Evolutionary conservation across 1,140 invertebrate genomes (phyloP).

Genomic region (Zaprionus ghesquierei): DNA sequence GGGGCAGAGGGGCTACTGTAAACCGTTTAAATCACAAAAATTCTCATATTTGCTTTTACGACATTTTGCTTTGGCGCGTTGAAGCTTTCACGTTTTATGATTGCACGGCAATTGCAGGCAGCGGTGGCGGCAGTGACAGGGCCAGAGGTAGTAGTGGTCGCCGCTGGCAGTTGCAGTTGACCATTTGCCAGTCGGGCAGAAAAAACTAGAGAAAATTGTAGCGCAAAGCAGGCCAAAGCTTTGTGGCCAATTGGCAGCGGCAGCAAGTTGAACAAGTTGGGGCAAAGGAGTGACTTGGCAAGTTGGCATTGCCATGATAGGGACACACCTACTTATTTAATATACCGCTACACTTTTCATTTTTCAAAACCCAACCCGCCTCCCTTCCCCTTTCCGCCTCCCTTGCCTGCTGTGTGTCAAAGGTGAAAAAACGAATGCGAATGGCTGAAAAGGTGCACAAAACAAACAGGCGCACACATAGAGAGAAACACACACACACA

Average conservation of each 20-base stretch:
- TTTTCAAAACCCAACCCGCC: slow-evolving; percentile 46
- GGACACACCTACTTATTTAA: slow-evolving; percentile 74
- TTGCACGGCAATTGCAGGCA: slow-evolving; percentile 43
- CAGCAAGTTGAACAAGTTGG: neutral
- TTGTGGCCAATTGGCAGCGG: slow-evolving; percentile 3
- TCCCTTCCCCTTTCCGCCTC: neutral
- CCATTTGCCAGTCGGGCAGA: slow-evolving; percentile 6
- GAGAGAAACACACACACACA: slow-evolving; percentile 34
- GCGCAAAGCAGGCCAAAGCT: neutral
- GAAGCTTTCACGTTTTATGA: slow-evolving; percentile 53
- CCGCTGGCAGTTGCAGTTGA: neutral
- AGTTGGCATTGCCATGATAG: slow-evolving; percentile 44
- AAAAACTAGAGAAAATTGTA: neutral
- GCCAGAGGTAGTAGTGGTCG: too few species aligned
- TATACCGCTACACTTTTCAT: slow-evolving; percentile 75
- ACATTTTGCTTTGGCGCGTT: slow-evolving; percentile 57
- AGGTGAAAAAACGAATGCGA: slow-evolving; percentile 66
- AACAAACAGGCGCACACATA: slow-evolving; percentile 64
- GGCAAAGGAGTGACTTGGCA: neutral
- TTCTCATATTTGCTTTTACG: slow-evolving; percentile 58
- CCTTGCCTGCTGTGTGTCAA: slow-evolving; percentile 53
- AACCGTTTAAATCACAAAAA: slow-evolving; percentile 71
- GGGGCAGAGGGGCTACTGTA: slow-evolving; percentile 7
- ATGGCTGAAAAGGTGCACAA: slow-evolving; percentile 43
- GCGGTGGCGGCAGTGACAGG: neutral